A percentile compares a stretch with the other conserved stretches of the same genome.
These are phyloP conservation scores for Pygoscelis adeliae DNA, from an alignment of 2,113 vertebrate species.

Conservation along the genomic window DNA sequence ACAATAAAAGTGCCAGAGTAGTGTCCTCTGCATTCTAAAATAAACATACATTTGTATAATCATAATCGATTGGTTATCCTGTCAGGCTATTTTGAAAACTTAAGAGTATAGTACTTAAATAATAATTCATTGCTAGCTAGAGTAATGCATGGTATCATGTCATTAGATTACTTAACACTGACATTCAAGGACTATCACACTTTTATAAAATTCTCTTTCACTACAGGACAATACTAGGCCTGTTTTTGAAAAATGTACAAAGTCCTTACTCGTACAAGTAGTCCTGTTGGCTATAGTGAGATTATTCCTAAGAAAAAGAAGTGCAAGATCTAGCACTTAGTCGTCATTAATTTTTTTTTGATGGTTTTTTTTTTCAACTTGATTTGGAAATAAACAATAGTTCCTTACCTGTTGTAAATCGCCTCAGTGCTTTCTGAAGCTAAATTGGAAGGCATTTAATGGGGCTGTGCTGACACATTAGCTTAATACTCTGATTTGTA, in stretches of 20 bases:
- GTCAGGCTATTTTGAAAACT: background rate
- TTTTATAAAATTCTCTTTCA: background rate
- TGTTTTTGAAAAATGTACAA: background rate
- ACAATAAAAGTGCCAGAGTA: background rate
- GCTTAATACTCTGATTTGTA: background rate
- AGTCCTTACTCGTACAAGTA: background rate
- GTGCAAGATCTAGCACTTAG: background rate
- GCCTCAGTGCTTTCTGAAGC: background rate
- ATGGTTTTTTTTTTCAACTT: background rate
- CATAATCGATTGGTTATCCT: background rate
- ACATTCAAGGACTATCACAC: background rate
- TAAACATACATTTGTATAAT: background rate
- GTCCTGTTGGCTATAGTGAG: background rate
- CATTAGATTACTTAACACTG: background rate
- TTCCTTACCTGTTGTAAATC: background rate
- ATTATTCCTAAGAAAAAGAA: background rate
- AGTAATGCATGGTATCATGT: background rate
- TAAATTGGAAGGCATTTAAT: background rate
- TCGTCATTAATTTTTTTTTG: background rate
- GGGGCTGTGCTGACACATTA: background rate
- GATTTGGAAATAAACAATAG: background rate
- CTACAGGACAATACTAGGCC: background rate
- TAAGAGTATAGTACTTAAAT: background rate
- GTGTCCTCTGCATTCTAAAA: background rate
- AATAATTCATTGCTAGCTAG: background rate